Evolutionary conservation across 2,797 vertebrate genomes (phyloP), one percentile per base, ranked within the genome.

Genomic region (Xenopus petersii): DNA sequence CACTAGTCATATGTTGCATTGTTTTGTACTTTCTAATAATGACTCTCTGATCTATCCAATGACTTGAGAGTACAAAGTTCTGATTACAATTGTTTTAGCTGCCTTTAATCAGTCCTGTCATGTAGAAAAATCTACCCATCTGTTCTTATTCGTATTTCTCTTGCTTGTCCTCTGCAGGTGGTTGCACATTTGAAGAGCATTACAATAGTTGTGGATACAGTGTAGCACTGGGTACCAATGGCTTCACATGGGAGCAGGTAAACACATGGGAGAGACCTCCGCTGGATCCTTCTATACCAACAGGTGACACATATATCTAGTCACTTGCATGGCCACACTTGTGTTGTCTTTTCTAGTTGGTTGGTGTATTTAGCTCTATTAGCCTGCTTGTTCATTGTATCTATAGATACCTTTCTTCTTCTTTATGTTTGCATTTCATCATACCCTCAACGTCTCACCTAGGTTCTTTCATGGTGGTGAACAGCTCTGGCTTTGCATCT

Each of bases 391-490:
- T 30, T 30, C 26, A 30, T 30, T 1, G 1, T 30, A 30, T 30
- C 26, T 30, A 30, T 2, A 30, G 26, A 30, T 30, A 30, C 54
- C 54, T 56, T 58, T 60, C 62, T 30, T 30, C 46, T 21, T 21
- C 30, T 51, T 10, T 51, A 12, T 12, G 3, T 51, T 4, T 51
- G 11, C 11, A 51, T 51, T 4, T 51, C 49, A 51, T 51, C 15
- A 15, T 12, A 51, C 11, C 11, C 49, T 51, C 6, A 12, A 51
- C 3, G 9, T 51, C 15, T 6, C 8, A 21, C 21, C 21, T 21
- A 98, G 97, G 97, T 24, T 98, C 96, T 65, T 97, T 96, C 88
- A 98, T 98, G 96, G 93, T 97, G 88, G 96, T 98, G 82, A 98
- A 98, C 65, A 95, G 94, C 68, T 97, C 96, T 0, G 96, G 96